Base-by-base conservation (phyloP, 2,113 vertebrate genomes). In the Hippocampus zosterae region DNA sequence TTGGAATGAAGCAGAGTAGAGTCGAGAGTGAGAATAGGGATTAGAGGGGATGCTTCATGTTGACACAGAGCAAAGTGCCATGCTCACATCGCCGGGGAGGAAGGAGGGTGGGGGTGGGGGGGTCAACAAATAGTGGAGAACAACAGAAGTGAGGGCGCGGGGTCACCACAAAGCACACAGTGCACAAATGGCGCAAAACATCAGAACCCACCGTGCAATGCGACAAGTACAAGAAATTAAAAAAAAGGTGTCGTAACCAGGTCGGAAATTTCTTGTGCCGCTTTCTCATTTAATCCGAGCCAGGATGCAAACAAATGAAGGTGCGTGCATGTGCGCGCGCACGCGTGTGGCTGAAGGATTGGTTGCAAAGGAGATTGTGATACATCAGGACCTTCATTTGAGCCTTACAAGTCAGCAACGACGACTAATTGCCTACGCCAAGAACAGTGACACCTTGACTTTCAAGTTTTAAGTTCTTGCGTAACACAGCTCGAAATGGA, bases 301-400 rank as follows among this genome's bases (percentile, higher is more conserved):
- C 55, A 52, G 72, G 78, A 91, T 88, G 79, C 82, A 87, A 88
- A 90, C 79, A 84, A 78, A 74, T 69, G 41, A 12, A 70, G 63
- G 67, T 37, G 74, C 65, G 72, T 65, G 59, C 52, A 46, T 64
- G 55, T 63, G 52, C 41, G 63, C 41, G 63, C 59, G 59, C 52
- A 70, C 64, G 61, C 70, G 73, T 77, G 69, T 68, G 71, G 81
- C 84, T 92, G 91, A 92, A 83, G 88, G 85, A 92, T 92, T 87
- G 89, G 89, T 91, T 92, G 86, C 85, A 84, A 87, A 72, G 88
- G 88, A 88, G 86, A 92, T 88, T 91, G 86, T 92, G 91, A 92
- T 91, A 92, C 84, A 88, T 90, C 76, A 71, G 81, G 79, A 89
- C 89, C 91, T 90, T 89, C 90, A 90, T 89, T 90, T 92, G 92